A percentile compares a stretch with the other conserved stretches of the same genome.
phyloP scores from a whole-genome alignment of 1,140 invertebrate species.

The Batillaria attramentaria region DNA sequence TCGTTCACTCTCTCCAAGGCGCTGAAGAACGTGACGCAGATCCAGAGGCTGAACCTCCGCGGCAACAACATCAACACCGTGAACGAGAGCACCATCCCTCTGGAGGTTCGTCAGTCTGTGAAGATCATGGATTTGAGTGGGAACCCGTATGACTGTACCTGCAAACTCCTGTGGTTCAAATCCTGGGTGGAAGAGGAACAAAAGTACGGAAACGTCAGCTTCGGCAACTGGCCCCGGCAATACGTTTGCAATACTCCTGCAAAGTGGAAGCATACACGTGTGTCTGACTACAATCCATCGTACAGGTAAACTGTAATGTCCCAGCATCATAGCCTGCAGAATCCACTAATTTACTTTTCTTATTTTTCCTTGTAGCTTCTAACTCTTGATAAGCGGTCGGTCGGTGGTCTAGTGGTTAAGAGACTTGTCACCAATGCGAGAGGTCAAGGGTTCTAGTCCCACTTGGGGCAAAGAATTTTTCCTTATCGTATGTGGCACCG shows the following conservation, averaged over 20 bases:
- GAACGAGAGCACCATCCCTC: conserved; percentile 22
- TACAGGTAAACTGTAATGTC: too few relatives aligned
- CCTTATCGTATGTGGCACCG: too few relatives aligned
- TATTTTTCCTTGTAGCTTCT: too few relatives aligned
- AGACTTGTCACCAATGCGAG: too few relatives aligned
- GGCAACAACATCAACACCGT: not conserved
- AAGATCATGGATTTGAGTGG: conserved; percentile 18
- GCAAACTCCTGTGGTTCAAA: conserved; percentile 35
- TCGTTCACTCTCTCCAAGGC: not conserved
- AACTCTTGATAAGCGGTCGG: too few relatives aligned
- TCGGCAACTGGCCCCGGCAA: not conserved
- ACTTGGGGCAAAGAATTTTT: too few relatives aligned
- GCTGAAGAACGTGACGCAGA: not conserved
- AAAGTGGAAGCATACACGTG: not conserved
- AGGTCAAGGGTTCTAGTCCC: too few relatives aligned
- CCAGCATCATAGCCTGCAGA: too few relatives aligned
- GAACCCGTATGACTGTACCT: conserved; percentile 36
- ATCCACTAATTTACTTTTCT: too few relatives aligned
- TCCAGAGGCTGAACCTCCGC: not conserved
- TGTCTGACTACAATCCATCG: conserved; percentile 9
- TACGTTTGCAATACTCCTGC: not conserved
- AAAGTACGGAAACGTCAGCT: not conserved
- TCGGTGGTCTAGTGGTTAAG: too few relatives aligned
- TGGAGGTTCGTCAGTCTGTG: not conserved
- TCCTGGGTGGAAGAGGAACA: conserved; percentile 27